Base-by-base conservation (phyloP, 2,797 vertebrate genomes). In the Erethizon dorsatum region DNA sequence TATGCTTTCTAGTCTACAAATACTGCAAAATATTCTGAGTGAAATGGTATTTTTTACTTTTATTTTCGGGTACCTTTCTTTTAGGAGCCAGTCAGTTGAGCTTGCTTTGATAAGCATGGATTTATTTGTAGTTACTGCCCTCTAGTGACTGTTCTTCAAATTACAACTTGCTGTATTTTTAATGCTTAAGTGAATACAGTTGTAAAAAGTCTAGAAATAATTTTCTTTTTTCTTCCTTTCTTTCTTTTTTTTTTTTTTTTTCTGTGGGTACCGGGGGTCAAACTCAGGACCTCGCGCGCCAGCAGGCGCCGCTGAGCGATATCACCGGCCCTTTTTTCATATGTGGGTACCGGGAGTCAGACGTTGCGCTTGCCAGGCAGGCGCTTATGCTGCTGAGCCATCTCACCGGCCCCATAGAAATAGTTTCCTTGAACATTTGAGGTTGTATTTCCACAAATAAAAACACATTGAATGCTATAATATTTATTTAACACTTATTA, bases 111-210 rank as follows among this genome's bases (percentile, higher is more conserved):
- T 77, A 52, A 86, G 6, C 37, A 41, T 78, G 69, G 75, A 52
- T 97, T 83, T 78, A 56, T 95, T 87, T 82, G 91, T 90, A 87
- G 69, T 96, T 61, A 17, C 79, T 90, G 77, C 98, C 98, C 98
- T 94, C 98, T 99, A 98, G 98, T 98, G 99, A 98, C 97, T 94
- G 24, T 80, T 97, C 18, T 86, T 18, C 41, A 95, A 2, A 97
- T 97, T 98, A 95, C 98, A 98, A 57, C 37, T 13, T 88, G 85
- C n/a, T 95, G 3, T 94, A 11, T 84, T 85, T 75, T 80, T 22
- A 12, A 6, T 91, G 45, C 52, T 80, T 67, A 52, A 33, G 47
- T 50, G 95, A 50, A 8, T 83, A 0, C 57, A 93, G 14, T 82
- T 22, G 15, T 41, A 52, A 73, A 50, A 79, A 61, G 26, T 95